Percentiles rank a stretch among this genome's conserved stretches.
Evolutionary conservation across 2,113 vertebrate genomes (phyloP).

Genomic region (Hippolais icterina): DNA sequence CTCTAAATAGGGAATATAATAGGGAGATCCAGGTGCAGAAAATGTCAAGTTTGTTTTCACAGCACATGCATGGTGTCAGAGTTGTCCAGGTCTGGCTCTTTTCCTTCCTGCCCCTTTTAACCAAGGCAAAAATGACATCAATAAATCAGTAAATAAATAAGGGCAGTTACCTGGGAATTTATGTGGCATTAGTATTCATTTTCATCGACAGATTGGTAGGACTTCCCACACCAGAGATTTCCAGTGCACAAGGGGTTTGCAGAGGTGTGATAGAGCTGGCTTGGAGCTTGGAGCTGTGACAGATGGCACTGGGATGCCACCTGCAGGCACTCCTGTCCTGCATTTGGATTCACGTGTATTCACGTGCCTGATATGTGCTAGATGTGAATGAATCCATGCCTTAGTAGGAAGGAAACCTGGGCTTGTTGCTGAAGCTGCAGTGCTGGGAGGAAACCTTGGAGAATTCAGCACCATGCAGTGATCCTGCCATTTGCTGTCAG

Average conservation of each 20-base stretch:
- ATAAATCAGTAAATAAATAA: neutral
- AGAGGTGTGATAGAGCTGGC: neutral
- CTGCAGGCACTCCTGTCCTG: neutral
- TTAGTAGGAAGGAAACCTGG: neutral
- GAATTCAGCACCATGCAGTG: neutral
- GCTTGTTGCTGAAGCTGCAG: neutral
- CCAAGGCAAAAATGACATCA: neutral
- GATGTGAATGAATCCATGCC: fast-evolving
- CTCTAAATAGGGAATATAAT: neutral
- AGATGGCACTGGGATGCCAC: neutral
- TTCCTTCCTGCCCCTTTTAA: neutral
- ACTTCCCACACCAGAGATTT: neutral
- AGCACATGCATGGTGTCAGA: neutral
- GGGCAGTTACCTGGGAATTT: neutral
- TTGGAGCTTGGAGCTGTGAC: neutral
- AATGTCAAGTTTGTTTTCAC: neutral
- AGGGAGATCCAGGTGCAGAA: neutral
- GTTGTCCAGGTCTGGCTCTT: neutral
- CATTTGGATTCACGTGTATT: fast-evolving
- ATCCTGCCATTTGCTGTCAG: neutral
- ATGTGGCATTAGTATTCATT: neutral
- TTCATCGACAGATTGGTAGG: neutral
- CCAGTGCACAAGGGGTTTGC: neutral
- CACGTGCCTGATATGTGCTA: fast-evolving
- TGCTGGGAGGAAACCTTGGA: neutral